Evolutionary conservation across 2,113 vertebrate species (phyloP).

Genomic region (Cyphomyrus discorhynchus): DNA sequence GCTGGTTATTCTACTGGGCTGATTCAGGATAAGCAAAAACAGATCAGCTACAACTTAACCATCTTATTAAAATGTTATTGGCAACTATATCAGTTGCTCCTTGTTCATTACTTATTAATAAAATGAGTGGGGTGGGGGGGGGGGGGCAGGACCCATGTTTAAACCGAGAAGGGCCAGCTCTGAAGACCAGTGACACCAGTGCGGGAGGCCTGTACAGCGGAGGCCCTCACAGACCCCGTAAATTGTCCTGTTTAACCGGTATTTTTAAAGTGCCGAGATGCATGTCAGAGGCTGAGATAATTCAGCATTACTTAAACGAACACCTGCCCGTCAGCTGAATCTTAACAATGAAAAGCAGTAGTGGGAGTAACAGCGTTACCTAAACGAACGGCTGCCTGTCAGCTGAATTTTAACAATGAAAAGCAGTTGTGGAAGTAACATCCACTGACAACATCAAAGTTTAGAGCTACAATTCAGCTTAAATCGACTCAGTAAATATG

Average conservation of each 20-base stretch:
- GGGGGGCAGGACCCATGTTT: background rate
- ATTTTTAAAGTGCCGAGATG: background rate
- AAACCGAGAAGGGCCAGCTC: background rate
- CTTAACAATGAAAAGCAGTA: background rate
- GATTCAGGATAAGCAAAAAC: background rate
- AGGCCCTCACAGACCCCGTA: background rate
- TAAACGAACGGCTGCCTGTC: background rate
- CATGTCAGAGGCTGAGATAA: background rate
- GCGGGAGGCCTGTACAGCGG: background rate
- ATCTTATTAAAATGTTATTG: background rate
- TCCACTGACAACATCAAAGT: background rate
- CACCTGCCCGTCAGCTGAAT: background rate
- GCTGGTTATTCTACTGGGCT: background rate
- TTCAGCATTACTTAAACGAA: background rate
- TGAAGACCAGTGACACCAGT: background rate
- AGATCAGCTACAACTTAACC: background rate
- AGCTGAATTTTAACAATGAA: background rate
- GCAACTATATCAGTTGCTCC: background rate
- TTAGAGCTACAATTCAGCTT: background rate
- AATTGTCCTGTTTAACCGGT: background rate
- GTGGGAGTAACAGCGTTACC: background rate
- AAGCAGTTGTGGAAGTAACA: background rate
- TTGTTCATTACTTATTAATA: background rate
- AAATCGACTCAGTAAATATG: background rate
- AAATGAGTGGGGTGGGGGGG: background rate